Evolutionary conservation across 2,113 vertebrate genomes (phyloP), one percentile per base, ranked within the genome.

Genomic region (Halichoeres trimaculatus): DNA sequence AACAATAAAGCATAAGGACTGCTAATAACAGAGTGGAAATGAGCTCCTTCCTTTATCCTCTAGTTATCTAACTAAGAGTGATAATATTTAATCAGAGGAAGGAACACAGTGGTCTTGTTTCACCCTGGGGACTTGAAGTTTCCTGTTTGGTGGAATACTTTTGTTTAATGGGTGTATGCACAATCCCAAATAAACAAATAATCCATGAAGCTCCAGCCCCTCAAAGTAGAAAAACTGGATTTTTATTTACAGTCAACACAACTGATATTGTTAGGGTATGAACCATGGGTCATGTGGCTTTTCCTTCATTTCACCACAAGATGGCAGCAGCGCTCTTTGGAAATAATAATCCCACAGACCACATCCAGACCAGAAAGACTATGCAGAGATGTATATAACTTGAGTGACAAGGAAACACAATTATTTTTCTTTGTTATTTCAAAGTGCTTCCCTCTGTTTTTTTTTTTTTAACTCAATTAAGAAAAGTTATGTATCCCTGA

Each of bases 241-340:
- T n/a, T 68, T 47, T 48, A 1, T 67, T 36, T 17, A 2, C 13
- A 23, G 10, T 22, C 8, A 19, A 34, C 45, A 45, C 16, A 45
- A 17, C 43, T 45, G 6, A 5, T 6, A 17, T 1, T 45, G 14
- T 45, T 1, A 45, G 3, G 23, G 8, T 60, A 12, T 35, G 38
- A 19, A 35, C 10, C 4, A 26, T 20, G 1, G 26, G 22, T 47
- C 20, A 40, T 11, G 4, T 40, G 19, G 41, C 11, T 19, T 58
- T 43, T 4, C 8, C 11, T 4, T 45, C 59, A 6, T 54, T 67
- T n/a, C 1, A 26, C 76, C 85, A 76, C 71, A 4, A 65, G 81
- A 16, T 74, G 76, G 76, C 68, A 85, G 79, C 56, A 73, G 48
- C 11, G 61, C 11, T 19, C 22, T 65, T 38, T 40, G 19, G 17